These are phyloP conservation scores for Leptinotarsa texana DNA, from an alignment of 1,140 invertebrate genomes.

Conservation along the genomic window DNA sequence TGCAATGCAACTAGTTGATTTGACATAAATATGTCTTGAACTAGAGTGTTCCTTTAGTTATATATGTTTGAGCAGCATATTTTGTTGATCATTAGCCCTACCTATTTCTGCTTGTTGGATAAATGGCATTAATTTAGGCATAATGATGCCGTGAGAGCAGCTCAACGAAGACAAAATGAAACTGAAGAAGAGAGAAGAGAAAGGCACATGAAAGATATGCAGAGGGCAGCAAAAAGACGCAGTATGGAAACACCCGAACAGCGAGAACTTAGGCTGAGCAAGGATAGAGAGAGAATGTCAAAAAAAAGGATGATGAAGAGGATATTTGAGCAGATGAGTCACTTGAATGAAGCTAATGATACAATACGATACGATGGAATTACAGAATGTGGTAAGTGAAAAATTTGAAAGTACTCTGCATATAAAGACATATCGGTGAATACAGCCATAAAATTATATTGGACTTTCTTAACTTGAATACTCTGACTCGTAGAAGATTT, in stretches of 20 bases:
- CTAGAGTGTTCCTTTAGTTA: no score
- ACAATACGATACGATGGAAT: not conserved
- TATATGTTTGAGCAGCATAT: no score
- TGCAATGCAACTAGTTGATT: no score
- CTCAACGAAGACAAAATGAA: constrained; percentile 26
- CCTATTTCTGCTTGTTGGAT: no score
- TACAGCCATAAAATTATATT: no score
- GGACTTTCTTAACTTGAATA: no score
- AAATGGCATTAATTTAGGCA: constrained; percentile 20
- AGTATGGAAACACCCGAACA: constrained; percentile 29
- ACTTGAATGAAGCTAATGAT: not conserved
- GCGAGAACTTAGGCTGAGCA: constrained; percentile 21
- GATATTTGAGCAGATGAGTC: constrained; percentile 1
- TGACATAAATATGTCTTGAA: no score
- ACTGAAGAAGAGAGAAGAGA: constrained; percentile 27
- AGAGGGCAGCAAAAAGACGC: constrained; percentile 28
- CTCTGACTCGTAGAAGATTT: no score
- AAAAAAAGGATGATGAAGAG: constrained; percentile 19
- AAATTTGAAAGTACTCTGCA: no score
- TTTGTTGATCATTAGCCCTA: no score
- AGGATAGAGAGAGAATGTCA: constrained; percentile 28
- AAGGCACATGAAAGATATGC: constrained; percentile 24
- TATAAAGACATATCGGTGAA: no score
- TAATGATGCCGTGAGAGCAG: constrained; percentile 32
- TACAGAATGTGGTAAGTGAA: no score